These are phyloP conservation scores for Xanthia icteritia DNA, from an alignment of 2,888 invertebrate genomes.

Conservation along the genomic window DNA sequence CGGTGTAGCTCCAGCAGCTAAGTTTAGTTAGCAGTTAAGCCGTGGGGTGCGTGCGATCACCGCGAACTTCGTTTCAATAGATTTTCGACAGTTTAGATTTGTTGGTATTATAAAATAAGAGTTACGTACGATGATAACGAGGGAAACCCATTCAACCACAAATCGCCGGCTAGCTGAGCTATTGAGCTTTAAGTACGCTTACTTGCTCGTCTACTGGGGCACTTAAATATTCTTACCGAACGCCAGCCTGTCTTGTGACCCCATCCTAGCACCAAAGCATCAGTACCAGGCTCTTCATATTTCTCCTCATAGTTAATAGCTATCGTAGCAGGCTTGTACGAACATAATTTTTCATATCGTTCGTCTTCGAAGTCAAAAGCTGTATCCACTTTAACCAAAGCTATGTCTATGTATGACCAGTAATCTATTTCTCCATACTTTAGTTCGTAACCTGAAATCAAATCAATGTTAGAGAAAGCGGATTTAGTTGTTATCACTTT, in stretches of 20 bases:
- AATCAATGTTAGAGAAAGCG: neutral
- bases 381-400: constrained; percentile 73
- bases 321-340: constrained; percentile 68
- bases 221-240: constrained; percentile 59
- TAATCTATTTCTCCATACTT: constrained; percentile 68
- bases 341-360: constrained; percentile 51
- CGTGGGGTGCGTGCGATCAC: too few relatives aligned
- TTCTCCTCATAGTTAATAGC: constrained; percentile 68
- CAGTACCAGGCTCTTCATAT: constrained; percentile 62
- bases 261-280: constrained; percentile 72
- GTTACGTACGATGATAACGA: neutral
- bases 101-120: too few relatives aligned
- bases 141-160: neutral
- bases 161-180: neutral
- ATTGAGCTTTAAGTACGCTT: too few relatives aligned
- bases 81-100: too few relatives aligned
- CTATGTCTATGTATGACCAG: constrained; percentile 78
- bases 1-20: too few relatives aligned
- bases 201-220: neutral
- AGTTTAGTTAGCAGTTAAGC: too few relatives aligned
- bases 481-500: neutral
- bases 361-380: constrained; percentile 65
- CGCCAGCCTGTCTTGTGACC: constrained; percentile 68
- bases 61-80: too few relatives aligned
- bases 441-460: constrained; percentile 71